phyloP scores from a whole-genome alignment of 2,113 vertebrate genomes.

The Leiothrix lutea region DNA sequence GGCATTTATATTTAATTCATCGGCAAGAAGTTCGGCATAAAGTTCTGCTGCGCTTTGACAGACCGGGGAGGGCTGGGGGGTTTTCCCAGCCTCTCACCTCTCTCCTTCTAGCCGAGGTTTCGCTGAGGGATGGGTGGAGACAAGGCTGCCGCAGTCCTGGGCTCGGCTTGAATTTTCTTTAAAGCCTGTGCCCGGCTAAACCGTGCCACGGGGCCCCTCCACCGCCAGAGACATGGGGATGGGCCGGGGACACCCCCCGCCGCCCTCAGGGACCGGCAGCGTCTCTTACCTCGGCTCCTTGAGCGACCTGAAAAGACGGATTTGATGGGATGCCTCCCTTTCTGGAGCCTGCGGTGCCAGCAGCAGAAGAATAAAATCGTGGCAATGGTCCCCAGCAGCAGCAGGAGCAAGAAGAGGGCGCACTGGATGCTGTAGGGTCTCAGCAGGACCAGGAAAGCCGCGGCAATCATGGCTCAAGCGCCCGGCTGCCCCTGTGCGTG shows the following conservation, averaged over 20 bases:
- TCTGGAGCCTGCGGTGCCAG: too few species aligned
- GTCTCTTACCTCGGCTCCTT: too few species aligned
- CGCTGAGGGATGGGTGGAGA: constrained; percentile 44
- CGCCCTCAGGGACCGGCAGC: too few species aligned
- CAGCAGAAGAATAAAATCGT: too few species aligned
- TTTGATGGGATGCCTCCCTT: too few species aligned
- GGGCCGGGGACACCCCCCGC: background rate
- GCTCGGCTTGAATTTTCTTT: constrained; percentile 7
- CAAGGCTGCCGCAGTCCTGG: constrained; percentile 61
- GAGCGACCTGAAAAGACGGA: too few species aligned
- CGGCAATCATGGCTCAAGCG: too few species aligned
- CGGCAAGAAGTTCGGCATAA: constrained; percentile 65
- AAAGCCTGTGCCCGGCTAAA: background rate
- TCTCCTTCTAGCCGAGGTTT: background rate
- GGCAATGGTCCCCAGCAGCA: too few species aligned
- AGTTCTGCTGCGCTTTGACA: constrained; percentile 58
- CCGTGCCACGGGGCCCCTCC: background rate
- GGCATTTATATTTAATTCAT: constrained; percentile 40
- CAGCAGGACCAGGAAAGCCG: too few species aligned
- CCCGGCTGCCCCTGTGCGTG: too few species aligned
- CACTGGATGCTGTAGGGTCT: too few species aligned
- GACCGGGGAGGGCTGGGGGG: background rate
- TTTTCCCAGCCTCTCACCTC: background rate
- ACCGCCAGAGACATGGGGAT: background rate
- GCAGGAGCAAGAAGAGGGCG: too few species aligned